Conservation (phyloP, 2,888 invertebrate genomes). For the Nephrocerus scutellatus region DNA sequence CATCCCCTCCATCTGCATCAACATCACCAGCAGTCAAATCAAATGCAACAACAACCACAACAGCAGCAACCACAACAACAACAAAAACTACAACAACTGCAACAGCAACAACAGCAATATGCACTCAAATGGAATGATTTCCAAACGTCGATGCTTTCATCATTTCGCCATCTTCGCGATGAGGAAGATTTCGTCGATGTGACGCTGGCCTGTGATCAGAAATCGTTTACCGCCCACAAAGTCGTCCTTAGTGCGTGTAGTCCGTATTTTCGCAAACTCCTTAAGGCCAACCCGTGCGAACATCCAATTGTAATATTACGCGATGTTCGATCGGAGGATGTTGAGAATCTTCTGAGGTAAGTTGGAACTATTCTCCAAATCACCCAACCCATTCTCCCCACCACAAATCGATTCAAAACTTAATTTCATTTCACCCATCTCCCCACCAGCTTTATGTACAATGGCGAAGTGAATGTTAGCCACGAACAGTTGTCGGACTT, state of each 20-base stretch:
- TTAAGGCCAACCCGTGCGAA: constrained; percentile 85
- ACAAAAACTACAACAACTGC: constrained; percentile 43
- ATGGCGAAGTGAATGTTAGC: constrained; percentile 83
- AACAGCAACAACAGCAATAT: constrained; percentile 72
- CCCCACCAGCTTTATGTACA: constrained; percentile 75
- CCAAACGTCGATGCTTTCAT: constrained; percentile 82
- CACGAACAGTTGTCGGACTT: constrained; percentile 82
- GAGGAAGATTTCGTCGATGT: constrained; percentile 92
- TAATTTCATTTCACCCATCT: too few species aligned
- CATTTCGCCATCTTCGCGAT: constrained; percentile 80
- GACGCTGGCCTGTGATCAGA: constrained; percentile 83
- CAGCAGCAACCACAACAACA: constrained; percentile 26
- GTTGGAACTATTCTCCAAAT: too few species aligned
- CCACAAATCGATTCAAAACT: too few species aligned
- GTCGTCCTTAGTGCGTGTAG: constrained; percentile 88
- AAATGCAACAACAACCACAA: constrained; percentile 53
- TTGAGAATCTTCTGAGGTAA: constrained; percentile 76
- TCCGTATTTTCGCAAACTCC: constrained; percentile 79
- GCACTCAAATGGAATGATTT: constrained; percentile 93
- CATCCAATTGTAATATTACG: constrained; percentile 83
- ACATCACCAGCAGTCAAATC: background rate
- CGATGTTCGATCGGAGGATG: constrained; percentile 78
- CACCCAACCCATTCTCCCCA: too few species aligned
- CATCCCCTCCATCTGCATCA: constrained; percentile 18
- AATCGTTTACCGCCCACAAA: constrained; percentile 85